Base-by-base conservation (phyloP, 2,797 vertebrate genomes). In the Zenarchopterus dispar region DNA sequence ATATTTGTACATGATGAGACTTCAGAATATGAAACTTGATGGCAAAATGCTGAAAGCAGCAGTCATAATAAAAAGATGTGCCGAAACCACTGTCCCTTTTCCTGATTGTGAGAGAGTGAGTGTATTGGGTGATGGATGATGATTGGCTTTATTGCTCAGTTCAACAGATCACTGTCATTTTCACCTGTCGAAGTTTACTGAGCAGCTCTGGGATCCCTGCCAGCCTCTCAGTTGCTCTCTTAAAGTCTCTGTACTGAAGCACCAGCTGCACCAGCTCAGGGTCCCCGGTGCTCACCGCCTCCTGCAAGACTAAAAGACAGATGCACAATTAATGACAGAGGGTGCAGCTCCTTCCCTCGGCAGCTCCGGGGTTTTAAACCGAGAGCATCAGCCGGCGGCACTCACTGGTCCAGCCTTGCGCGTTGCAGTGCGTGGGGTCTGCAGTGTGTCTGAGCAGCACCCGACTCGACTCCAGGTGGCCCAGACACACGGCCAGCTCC, bases 281-380 rank as follows among this genome's bases (percentile, higher is more conserved):
- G 76, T 98, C 97, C 51, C 97, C 96, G 0, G 97, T 98, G 91
- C 97, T 98, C 63, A 98, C 96, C 0, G 97, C 96, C 87, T 98
- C 97, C 93, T 98, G 97, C 77, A 98, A 91, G 67, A 97, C 97
- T 98, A 73, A 62, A 74, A 85, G 56, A 78, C 2, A 56, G 49
- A 44, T 48, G n/a, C 60, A 65, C 53, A 53, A 68, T 63, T 6
- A 49, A 59, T n/a, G 46, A 47, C 42, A 47, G 7, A 1, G 0
- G 19, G 9, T 23, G 33, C 19, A 6, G 26, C 13, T 19, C 5
- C 9, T 9, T 17, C 31, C 48, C 55, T 59, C 39, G 31, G 68
- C 60, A 64, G n/a, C 36, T 17, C 16, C 5, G 1, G 5, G 45
- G 8, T 5, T 1, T 9, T 18, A 23, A 56, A 22, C 51, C 4